These are phyloP conservation scores for Teleogryllus oceanicus DNA, from an alignment of 2,888 invertebrate genomes.

Conservation along the genomic window DNA sequence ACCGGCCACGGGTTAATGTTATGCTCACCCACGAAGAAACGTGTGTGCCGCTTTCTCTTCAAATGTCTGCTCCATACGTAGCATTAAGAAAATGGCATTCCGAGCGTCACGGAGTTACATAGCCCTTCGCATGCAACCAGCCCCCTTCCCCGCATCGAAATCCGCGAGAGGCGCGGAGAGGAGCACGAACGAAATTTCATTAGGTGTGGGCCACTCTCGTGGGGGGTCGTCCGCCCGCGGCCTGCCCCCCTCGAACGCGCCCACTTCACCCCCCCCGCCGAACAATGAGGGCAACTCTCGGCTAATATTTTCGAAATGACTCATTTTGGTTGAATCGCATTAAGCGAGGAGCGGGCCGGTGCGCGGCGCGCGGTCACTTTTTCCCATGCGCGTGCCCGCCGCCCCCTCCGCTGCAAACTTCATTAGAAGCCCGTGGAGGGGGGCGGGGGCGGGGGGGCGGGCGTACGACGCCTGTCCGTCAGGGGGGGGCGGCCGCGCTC, in stretches of 20 bases:
- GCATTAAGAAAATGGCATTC: too few species aligned
- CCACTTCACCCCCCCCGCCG: not conserved
- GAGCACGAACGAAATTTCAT: not conserved
- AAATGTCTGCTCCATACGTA: too few species aligned
- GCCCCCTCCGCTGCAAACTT: not conserved
- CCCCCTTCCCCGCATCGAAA: not conserved
- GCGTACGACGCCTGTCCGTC: not conserved
- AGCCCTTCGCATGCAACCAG: not conserved
- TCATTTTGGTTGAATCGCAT: not conserved
- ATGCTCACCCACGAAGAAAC: too few species aligned
- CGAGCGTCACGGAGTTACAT: too few species aligned
- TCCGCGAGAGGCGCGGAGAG: not conserved
- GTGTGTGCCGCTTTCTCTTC: too few species aligned
- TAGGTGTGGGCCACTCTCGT: not conserved
- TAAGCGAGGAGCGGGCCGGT: not conserved
- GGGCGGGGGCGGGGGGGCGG: not conserved
- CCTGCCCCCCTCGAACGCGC: not conserved
- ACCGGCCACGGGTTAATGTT: too few species aligned
- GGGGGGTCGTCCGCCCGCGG: not conserved
- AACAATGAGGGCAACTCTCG: not conserved
- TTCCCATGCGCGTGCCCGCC: not conserved
- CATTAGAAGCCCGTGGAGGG: not conserved
- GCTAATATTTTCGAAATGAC: slow-evolving; percentile 18
- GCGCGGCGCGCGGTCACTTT: not conserved
- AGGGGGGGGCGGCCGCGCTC: too few species aligned